Evolutionary conservation across 2,888 invertebrate species (phyloP).

Genomic region (Ametastegia equiseti): DNA sequence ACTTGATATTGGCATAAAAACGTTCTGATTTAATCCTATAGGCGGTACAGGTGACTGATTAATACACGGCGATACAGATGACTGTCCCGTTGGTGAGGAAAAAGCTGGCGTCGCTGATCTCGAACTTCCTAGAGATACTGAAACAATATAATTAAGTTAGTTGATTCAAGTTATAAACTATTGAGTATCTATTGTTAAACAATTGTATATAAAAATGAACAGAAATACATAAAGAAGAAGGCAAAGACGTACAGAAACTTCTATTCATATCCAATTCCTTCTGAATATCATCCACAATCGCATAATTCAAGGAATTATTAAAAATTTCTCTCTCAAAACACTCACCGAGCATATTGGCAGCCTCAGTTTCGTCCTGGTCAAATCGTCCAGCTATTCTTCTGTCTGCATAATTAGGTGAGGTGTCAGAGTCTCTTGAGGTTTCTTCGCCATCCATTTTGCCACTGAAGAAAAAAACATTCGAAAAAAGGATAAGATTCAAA

Average conservation of each 20-base stretch:
- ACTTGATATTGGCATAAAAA: conserved; percentile 94
- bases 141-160: conserved; percentile 61
- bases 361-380: conserved; percentile 97
- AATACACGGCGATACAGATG: conserved; percentile 82
- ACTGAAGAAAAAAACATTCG: conserved; percentile 71
- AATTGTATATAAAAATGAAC: too few species aligned
- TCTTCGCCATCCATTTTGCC: conserved; percentile 88
- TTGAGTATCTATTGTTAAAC: conserved; percentile 14
- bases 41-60: conserved; percentile 83
- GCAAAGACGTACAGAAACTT: too few species aligned
- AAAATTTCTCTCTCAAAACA: conserved; percentile 64
- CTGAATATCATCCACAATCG: too few species aligned
- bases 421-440: conserved; percentile 93
- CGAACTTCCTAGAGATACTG: conserved; percentile 95
- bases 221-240: too few species aligned
- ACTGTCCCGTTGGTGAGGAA: conserved; percentile 85
- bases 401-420: conserved; percentile 88
- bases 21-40: conserved; percentile 84
- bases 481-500: conserved; percentile 12
- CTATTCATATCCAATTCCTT: too few species aligned
- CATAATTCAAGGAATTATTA: too few species aligned
- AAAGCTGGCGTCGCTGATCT: conserved; percentile 95
- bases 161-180: neutral
- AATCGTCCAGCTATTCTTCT: conserved; percentile 88
- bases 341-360: conserved; percentile 95